phyloP scores from a whole-genome alignment of 2,797 vertebrate genomes.

The Synanceia verrucosa region DNA sequence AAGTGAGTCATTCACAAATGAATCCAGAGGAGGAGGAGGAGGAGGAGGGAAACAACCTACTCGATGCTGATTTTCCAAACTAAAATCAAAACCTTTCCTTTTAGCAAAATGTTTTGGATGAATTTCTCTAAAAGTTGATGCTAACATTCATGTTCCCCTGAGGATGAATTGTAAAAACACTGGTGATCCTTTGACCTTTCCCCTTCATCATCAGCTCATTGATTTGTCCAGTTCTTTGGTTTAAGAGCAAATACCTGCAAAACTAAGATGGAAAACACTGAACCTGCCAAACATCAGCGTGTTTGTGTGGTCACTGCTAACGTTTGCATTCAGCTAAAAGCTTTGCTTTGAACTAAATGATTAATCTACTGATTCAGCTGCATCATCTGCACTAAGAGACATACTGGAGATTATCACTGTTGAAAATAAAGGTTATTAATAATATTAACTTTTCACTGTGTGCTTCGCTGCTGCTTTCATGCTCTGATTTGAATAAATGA shows the following conservation, averaged over 20 bases:
- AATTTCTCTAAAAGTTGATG: not conserved
- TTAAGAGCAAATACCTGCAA: not conserved
- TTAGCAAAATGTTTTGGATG: not conserved
- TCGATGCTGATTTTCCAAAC: conserved; percentile 15
- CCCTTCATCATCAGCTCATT: not conserved
- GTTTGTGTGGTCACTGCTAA: no score
- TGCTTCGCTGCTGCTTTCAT: conserved; percentile 4
- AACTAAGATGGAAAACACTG: not conserved
- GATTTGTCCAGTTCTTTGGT: not conserved
- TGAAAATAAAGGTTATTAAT: not conserved
- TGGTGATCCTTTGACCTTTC: not conserved
- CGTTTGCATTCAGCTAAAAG: not conserved
- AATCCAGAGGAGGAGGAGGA: conserved; percentile 33
- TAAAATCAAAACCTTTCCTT: not conserved
- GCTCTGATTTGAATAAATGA: conserved; percentile 21
- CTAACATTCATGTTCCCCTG: not conserved
- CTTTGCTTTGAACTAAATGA: no score
- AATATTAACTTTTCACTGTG: not conserved
- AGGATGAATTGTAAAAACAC: not conserved
- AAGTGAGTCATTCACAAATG: conserved; percentile 15
- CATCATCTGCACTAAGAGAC: not conserved
- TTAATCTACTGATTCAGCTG: no score
- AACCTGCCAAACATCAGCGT: not conserved
- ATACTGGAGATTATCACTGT: not conserved
- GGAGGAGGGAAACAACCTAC: conserved; percentile 16